Percentiles rank a stretch among this genome's conserved stretches.
These are phyloP conservation scores for Lasioglossum lativentre DNA, from an alignment of 2,888 invertebrate genomes.

Conservation along the genomic window DNA sequence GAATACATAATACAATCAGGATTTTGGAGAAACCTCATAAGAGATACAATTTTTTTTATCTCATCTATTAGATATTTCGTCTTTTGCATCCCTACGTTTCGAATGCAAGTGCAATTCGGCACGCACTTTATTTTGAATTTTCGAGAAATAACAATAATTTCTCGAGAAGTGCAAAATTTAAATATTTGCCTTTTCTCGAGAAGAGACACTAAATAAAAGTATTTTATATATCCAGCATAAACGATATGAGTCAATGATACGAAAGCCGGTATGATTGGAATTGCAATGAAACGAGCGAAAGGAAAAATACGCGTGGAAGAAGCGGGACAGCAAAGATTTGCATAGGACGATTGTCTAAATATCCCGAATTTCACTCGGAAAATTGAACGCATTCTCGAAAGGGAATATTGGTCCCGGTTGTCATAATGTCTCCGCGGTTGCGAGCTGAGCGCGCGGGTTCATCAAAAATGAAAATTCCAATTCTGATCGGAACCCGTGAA, in stretches of 20 bases:
- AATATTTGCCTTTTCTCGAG: too few species aligned
- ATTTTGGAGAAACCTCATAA: too few species aligned
- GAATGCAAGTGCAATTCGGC: too few species aligned
- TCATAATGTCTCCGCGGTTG: background rate
- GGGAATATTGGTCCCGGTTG: background rate
- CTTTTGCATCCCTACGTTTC: too few species aligned
- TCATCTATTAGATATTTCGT: too few species aligned
- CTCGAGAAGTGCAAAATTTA: too few species aligned
- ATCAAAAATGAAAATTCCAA: constrained; percentile 63
- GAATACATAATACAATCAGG: too few species aligned
- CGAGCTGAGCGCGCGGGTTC: constrained; percentile 9
- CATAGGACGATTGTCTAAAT: background rate
- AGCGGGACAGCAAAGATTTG: constrained; percentile 1
- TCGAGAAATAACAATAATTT: too few species aligned
- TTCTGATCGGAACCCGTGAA: constrained; percentile 30
- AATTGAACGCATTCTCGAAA: background rate
- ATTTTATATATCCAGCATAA: background rate
- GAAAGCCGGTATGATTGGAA: background rate
- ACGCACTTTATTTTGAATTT: too few species aligned
- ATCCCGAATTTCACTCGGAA: background rate
- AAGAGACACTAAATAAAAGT: background rate
- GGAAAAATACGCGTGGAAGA: background rate
- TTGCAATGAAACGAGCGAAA: background rate
- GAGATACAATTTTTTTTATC: too few species aligned
- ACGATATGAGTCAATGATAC: background rate